Base-by-base conservation (phyloP, 2,113 vertebrate species). In the Gymnobelideus leadbeateri region DNA sequence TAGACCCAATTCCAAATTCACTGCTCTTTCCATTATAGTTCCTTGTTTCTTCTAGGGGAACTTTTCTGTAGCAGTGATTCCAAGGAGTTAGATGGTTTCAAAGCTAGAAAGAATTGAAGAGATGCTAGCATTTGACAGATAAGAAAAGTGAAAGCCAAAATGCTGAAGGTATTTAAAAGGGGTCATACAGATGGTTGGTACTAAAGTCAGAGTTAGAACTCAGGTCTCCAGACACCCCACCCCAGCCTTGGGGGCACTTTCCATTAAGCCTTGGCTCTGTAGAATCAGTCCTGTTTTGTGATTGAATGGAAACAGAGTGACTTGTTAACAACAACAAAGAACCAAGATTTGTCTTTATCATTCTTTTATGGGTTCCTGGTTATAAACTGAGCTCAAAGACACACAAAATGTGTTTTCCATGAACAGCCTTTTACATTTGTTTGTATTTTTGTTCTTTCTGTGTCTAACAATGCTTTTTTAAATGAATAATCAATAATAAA, bases 401-500 rank as follows among this genome's bases (percentile, higher is more conserved):
- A 89, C 24, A 50, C 46, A 77, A 84, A 94, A 50, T 9, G 8
- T 7, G 2, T 96, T 84, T 96, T 92, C 55, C 51, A 46, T 89
- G 24, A 92, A 54, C 21, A 6, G 14, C 23, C 37, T 94, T 95
- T 94, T 24, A 92, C 6, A 51, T 93, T 93, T 92, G 61, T 90
- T 93, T 89, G 10, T 10, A 1, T 91, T 92, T 31, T 93, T 91
- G n/a, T 90, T 91, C 28, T 92, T 47, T 91, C 21, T 89, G 57
- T 96, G 89, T 9, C 16, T 25, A 84, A 55, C 92, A 95, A 89
- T 95, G 51, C 47, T 49, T 49, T 49, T 49, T 49, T 3, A 49
- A 49, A 31, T 93, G n/a, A 46, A 47, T 91, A 94, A 93, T 91
- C 89, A 77, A n/a, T 43, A n/a, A 84, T 43, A 94, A 95, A 93